Base-by-base conservation (phyloP, 2,113 vertebrate species). In the Heterotilapia buettikoferi region DNA sequence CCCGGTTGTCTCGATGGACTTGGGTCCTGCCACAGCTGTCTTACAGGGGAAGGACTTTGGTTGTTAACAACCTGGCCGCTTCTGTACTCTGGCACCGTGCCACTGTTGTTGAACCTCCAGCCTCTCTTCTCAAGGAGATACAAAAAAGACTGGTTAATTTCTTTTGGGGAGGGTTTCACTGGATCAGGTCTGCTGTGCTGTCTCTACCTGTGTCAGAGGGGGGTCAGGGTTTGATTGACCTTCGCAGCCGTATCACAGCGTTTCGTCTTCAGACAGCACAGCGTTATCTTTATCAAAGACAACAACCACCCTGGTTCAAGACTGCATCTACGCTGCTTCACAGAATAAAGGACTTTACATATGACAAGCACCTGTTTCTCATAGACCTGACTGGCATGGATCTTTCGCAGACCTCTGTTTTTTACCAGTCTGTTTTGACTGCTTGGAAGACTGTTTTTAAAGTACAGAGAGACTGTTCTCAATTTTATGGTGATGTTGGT, bases 171-270 rank as follows among this genome's bases (percentile, higher is more conserved):
- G 50, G 19, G 1, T 0, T 53, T 2, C 5, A 53, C 0, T n/a
- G 50, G 50, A 53, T 0, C 3, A n/a, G 19, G 3, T n/a, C 19
- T 53, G 5, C 50, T 53, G 50, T n/a, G 19, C 0, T 1, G 18
- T 52, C 18, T 5, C 18, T 50, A 50, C 47, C 7, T 52, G 18
- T 52, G 0, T 19, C 47, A 1, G 4, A 7, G 43, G 6, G 1
- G 6, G 13, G 45, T 9, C 18, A 3, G 0, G 0, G 50, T n/a
- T n/a, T 53, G 19, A 53, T 53, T 53, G 50, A 53, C 50, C 50
- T 21, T 53, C 0, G 0, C 1, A 53, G 50, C 1, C 0, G 1
- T 0, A n/a, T 52, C 50, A n/a, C 19, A 53, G 52, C 3, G 0
- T 1, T n/a, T 0, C 1, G 2, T 21, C 52, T 54, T 54, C 52